Evolutionary conservation across 2,797 vertebrate genomes (phyloP).

Genomic region (Saxicola maurus): DNA sequence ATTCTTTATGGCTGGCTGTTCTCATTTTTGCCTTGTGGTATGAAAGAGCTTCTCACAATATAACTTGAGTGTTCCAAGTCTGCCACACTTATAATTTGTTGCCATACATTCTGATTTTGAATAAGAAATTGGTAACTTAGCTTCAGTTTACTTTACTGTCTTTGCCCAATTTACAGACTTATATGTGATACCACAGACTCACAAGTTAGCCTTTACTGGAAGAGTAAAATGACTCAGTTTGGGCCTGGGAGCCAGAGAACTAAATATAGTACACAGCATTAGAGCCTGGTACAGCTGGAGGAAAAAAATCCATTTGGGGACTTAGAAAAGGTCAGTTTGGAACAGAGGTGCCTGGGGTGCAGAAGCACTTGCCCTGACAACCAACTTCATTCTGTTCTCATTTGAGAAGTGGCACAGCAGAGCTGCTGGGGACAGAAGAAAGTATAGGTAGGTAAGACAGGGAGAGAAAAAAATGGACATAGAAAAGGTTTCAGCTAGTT

Average conservation of each 20-base stretch:
- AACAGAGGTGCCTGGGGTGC: neutral
- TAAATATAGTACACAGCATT: constrained; percentile 4
- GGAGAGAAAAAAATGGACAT: neutral
- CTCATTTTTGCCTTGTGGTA: neutral
- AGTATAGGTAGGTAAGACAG: neutral
- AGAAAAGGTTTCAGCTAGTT: neutral
- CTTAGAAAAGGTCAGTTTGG: neutral
- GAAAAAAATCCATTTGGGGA: neutral
- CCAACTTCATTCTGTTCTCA: neutral
- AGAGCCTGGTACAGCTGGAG: neutral
- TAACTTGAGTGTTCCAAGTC: neutral
- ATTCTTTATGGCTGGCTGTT: neutral
- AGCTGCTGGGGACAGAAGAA: neutral
- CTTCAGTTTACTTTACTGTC: neutral
- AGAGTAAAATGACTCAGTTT: constrained; percentile 11
- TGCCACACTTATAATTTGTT: neutral
- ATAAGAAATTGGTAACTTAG: neutral
- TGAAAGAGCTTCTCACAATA: neutral
- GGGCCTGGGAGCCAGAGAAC: neutral
- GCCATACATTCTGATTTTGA: neutral
- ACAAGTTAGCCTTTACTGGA: neutral
- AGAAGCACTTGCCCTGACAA: neutral
- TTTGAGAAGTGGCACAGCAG: neutral
- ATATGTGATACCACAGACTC: neutral
- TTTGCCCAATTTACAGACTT: neutral